phyloP scores from a whole-genome alignment of 2,113 vertebrate genomes.

The Turnix velox region DNA sequence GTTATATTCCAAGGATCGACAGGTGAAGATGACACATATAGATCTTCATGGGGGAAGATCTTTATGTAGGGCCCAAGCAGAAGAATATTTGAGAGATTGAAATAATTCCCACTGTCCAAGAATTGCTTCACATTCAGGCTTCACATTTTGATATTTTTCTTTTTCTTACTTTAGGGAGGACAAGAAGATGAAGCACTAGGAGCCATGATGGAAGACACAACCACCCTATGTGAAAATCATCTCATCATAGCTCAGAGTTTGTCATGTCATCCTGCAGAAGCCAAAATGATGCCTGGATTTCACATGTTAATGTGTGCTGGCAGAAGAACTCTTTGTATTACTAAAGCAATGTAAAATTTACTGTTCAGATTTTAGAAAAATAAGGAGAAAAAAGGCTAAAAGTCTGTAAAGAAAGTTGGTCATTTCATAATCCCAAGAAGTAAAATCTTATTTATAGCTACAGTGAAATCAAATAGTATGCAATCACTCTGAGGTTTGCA shows the following conservation, averaged over 20 bases:
- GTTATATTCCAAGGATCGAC: not conserved
- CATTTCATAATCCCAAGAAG: constrained; percentile 57
- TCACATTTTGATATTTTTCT: not conserved
- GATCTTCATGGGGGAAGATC: not conserved
- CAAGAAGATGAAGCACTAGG: not conserved
- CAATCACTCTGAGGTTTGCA: constrained; percentile 72
- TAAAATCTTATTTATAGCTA: constrained; percentile 68
- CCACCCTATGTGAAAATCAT: not conserved
- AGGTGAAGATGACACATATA: not conserved
- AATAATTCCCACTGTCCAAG: not conserved
- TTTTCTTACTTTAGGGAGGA: not conserved
- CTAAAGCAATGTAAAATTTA: not conserved
- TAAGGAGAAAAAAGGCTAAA: not conserved
- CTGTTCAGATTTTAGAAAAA: constrained; percentile 7
- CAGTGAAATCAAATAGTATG: constrained; percentile 65
- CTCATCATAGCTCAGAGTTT: not conserved
- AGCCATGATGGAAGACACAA: not conserved
- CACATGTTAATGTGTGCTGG: not conserved
- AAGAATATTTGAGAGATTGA: not conserved
- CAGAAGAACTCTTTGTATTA: not conserved
- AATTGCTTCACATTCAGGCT: not conserved
- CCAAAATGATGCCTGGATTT: not conserved
- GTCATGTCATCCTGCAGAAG: not conserved
- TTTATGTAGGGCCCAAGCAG: not conserved
- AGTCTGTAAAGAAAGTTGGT: constrained; percentile 58